Percentiles rank a stretch among this genome's conserved stretches.
phyloP scores from a whole-genome alignment of 2,113 vertebrate genomes.

The Rhizomys pruinosus region DNA sequence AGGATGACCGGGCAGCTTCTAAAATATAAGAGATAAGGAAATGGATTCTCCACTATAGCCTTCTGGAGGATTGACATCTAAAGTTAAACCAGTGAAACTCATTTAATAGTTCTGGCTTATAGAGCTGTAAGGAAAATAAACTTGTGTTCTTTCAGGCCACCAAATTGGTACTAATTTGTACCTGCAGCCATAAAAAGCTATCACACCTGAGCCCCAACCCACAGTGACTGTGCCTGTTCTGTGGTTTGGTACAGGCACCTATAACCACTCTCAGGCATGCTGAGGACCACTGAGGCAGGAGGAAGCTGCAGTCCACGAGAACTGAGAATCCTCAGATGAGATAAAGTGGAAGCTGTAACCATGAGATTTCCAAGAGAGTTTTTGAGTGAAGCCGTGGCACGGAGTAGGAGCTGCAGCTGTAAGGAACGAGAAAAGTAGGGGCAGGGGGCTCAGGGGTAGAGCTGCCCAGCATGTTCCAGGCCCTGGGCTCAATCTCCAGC shows the following conservation, averaged over 20 bases:
- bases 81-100: neutral
- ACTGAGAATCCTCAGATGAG: neutral
- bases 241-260: neutral
- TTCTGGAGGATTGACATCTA: neutral
- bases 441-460: neutral
- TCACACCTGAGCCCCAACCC: neutral
- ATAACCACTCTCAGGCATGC: neutral
- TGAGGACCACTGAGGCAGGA: neutral
- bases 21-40: neutral
- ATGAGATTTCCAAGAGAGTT: neutral
- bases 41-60: neutral
- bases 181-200: neutral
- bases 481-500: neutral
- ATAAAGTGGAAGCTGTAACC: neutral
- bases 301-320: neutral
- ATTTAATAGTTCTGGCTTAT: neutral
- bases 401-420: neutral
- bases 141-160: neutral
- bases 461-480: neutral
- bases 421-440: neutral
- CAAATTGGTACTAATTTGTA: neutral
- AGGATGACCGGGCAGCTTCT: neutral
- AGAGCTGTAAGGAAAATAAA: neutral
- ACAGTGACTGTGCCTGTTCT: neutral
- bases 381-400: neutral